Evolutionary conservation across 2,797 vertebrate genomes (phyloP).

Genomic region (Ispidina picta): DNA sequence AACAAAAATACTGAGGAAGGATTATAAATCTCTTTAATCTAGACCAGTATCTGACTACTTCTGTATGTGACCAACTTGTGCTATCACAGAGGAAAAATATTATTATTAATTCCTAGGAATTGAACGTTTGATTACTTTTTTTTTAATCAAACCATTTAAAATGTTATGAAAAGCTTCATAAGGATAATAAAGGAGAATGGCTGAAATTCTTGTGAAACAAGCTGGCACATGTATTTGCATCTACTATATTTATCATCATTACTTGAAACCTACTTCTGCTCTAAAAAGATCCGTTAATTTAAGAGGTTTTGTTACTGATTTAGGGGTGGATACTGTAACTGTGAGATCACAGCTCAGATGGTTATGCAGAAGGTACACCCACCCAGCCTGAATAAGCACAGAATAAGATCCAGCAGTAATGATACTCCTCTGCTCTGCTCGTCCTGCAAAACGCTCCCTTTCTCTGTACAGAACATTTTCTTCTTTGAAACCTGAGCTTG

Average conservation of each 20-base stretch:
- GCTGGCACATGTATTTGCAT: not conserved
- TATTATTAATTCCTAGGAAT: not conserved
- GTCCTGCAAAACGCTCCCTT: conserved; percentile 2
- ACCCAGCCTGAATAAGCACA: not conserved
- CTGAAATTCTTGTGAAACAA: not conserved
- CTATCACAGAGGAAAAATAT: not conserved
- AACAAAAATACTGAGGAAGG: not conserved
- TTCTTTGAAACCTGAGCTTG: not conserved
- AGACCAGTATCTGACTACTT: not conserved
- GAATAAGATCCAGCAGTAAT: conserved; percentile 23
- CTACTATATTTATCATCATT: not conserved
- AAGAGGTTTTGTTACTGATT: conserved; percentile 29
- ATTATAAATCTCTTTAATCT: not conserved
- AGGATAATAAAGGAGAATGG: not conserved
- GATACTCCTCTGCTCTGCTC: not conserved
- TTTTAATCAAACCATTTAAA: not conserved
- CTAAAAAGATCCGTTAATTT: conserved; percentile 19
- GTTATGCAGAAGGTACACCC: conserved; percentile 21
- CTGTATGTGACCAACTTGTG: not conserved
- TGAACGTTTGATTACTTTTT: not conserved
- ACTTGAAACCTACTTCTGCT: conserved; percentile 13
- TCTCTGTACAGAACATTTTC: not conserved
- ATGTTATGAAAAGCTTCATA: not conserved
- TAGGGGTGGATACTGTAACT: conserved; percentile 10
- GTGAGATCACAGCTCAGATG: conserved; percentile 57